phyloP scores from a whole-genome alignment of 1,140 invertebrate species.

The Lasioglossum albipes region DNA sequence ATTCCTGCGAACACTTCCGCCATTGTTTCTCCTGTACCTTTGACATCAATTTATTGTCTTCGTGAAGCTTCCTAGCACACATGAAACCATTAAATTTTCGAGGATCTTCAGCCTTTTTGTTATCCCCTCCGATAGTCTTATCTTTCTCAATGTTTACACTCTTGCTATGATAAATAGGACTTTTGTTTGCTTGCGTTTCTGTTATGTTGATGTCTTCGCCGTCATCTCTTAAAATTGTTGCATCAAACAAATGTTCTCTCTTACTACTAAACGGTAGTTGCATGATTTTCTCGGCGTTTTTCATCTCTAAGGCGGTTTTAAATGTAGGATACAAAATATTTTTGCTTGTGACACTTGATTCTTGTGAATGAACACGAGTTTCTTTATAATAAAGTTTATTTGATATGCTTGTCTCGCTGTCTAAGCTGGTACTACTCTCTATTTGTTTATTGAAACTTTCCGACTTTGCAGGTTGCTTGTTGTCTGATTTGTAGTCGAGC shows the following conservation, averaged over 20 bases:
- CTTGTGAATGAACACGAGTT: neutral
- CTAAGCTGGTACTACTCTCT: neutral
- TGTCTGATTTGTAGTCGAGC: conserved; percentile 35
- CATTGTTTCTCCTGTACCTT: conserved; percentile 11
- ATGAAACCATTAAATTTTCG: conserved; percentile 46
- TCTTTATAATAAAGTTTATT: conserved; percentile 7
- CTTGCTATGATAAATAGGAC: neutral
- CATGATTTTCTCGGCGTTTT: conserved; percentile 42
- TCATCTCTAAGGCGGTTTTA: conserved; percentile 68
- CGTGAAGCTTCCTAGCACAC: conserved; percentile 51
- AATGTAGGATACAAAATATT: conserved; percentile 51
- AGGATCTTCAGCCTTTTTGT: neutral
- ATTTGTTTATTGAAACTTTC: neutral
- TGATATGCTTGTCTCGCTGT: neutral
- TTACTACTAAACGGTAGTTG: neutral
- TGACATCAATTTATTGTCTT: neutral
- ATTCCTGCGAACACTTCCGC: conserved; percentile 22
- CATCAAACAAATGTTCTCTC: conserved; percentile 10
- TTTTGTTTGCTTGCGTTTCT: neutral
- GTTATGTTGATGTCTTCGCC: neutral
- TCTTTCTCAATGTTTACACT: neutral
- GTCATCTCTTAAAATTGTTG: conserved; percentile 22
- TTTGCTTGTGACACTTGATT: conserved; percentile 10
- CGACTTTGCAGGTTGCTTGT: neutral
- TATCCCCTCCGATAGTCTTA: neutral